These are phyloP conservation scores for Cephalophus harveyi DNA, from an alignment of 2,113 vertebrate genomes.

Conservation along the genomic window DNA sequence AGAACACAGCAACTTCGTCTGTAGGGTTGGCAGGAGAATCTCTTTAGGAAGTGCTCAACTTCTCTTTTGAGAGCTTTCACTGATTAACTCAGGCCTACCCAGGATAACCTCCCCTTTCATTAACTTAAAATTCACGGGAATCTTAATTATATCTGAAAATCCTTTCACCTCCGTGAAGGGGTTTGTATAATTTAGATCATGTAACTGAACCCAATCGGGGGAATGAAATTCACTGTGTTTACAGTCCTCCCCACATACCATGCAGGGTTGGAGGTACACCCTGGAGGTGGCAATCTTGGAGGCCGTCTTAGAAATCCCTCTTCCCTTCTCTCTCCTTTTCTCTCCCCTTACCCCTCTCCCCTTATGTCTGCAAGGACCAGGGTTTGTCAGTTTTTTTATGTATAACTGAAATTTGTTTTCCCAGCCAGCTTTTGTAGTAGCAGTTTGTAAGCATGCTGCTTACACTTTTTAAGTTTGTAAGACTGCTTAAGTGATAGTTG, in stretches of 20 bases:
- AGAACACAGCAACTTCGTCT: not conserved
- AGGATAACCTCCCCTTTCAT: not conserved
- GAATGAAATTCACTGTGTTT: not conserved
- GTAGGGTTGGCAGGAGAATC: not conserved
- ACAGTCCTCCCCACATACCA: not conserved
- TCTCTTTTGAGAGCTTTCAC: not conserved
- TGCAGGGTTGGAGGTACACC: not conserved
- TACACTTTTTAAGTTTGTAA: not conserved
- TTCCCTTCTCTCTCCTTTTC: not conserved
- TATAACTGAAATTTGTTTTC: not conserved
- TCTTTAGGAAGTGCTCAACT: not conserved
- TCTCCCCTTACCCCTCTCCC: not conserved
- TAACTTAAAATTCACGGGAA: not conserved
- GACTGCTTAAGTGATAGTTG: not conserved
- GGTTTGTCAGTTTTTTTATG: not conserved
- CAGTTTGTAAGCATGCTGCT: slow-evolving; percentile 1
- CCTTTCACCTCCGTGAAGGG: not conserved
- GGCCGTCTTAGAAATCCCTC: not conserved
- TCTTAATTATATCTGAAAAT: slow-evolving; percentile 2
- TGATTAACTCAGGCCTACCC: not conserved
- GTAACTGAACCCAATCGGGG: not conserved
- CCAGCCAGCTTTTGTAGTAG: not conserved
- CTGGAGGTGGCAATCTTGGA: not conserved
- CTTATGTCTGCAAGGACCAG: not conserved
- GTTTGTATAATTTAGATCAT: not conserved